phyloP scores from a whole-genome alignment of 2,797 vertebrate genomes.

The Myiotriccus ornatus region DNA sequence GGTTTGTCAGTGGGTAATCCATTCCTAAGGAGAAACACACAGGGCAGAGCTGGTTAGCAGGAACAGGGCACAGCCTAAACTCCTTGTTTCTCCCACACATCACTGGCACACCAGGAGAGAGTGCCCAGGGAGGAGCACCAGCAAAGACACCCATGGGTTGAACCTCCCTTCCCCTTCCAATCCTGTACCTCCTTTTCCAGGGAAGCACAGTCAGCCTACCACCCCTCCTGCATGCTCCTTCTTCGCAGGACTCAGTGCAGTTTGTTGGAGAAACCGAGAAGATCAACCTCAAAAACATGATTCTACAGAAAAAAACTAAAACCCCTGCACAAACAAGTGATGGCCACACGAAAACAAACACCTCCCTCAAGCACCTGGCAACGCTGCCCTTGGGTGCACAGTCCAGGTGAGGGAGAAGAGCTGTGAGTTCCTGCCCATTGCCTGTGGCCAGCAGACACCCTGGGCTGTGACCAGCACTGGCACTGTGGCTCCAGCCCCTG shows the following conservation, averaged over 20 bases:
- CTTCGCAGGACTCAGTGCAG: neutral
- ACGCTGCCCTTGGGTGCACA: fast-evolving
- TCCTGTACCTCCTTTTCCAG: neutral
- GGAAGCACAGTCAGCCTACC: neutral
- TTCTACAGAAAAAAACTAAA: neutral
- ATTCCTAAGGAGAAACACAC: conserved; percentile 87
- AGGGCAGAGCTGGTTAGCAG: conserved; percentile 73
- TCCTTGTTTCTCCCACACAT: neutral
- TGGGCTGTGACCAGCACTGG: neutral
- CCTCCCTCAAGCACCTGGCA: neutral
- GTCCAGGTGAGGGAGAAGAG: neutral
- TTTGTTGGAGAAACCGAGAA: neutral
- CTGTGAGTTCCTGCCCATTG: neutral
- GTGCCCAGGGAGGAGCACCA: neutral
- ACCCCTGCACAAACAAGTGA: neutral
- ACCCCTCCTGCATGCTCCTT: neutral
- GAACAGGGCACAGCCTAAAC: neutral
- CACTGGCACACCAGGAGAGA: neutral
- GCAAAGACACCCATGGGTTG: neutral
- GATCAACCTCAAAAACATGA: neutral
- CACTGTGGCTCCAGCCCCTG: neutral
- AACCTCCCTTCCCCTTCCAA: neutral
- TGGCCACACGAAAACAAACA: neutral
- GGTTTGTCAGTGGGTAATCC: conserved; percentile 98
- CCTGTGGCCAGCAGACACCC: neutral